Evolutionary conservation across 1,140 invertebrate species (phyloP), one percentile per base, ranked within the genome.

Genomic region (Drosophila triauraria): DNA sequence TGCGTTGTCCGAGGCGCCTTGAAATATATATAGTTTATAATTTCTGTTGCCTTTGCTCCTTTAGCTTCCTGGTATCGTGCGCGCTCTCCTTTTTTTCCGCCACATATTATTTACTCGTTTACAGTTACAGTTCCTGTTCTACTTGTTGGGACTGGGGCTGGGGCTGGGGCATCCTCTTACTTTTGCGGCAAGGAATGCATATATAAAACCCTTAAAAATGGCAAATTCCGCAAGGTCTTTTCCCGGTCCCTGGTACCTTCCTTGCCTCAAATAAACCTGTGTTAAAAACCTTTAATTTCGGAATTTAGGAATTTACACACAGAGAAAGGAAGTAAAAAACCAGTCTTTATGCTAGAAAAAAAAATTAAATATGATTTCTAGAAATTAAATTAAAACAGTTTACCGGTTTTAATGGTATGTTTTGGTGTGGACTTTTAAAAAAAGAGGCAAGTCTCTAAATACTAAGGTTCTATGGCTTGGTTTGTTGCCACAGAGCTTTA

Each of bases 121-220:
- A 65, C 62, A 65, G 62, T 65, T 65, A 65, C 57, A 62, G 57
- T 62, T 65, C 61, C 61, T 44, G 56, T 64, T 64, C 61, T 61
- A 61, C 61, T 63, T 60, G 61, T 30, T 62, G 56, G 56, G 32
- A 9, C 32, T 35, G 32, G 56, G 32, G 32, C 32, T 35, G 32
- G 32, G 30, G 30, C 30, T 30, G 27, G 27, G 27, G 15, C 6
- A 13, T 27, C 61, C 62, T 62, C 61, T 65, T 65, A 65, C 62
- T 64, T 64, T 64, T 64, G 20, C 13, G 25, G 56, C 1, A 4
- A 44, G 62, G 56, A 43, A 64, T 61, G 38, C 13, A 32, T 13
- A 12, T 32, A 25, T 23, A 57, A 64, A 32, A 27, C 27, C 62
- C 57, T 62, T 64, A 25, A n/a, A 42, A 61, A 60, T 44, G 62